Conservation (phyloP, 2,888 invertebrate species). For the Neuroscelio doddi region DNA sequence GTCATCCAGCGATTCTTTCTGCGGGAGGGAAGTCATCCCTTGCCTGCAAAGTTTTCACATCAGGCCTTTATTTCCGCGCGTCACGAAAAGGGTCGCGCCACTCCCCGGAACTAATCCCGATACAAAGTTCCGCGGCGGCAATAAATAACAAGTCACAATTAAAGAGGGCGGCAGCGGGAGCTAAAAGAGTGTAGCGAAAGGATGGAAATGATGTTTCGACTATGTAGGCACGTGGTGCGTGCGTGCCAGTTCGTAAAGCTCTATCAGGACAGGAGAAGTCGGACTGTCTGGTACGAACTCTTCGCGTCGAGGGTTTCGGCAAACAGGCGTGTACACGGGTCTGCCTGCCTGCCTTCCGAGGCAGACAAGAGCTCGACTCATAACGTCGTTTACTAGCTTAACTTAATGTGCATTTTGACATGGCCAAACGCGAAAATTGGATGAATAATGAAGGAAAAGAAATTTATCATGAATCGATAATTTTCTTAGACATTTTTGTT, state of each 20-base stretch:
- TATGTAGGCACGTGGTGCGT: conserved; percentile 21
- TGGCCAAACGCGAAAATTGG: too few species aligned
- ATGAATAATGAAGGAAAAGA: too few species aligned
- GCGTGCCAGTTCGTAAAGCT: conserved; percentile 35
- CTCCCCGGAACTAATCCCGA: conserved; percentile 35
- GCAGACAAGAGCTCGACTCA: conserved; percentile 17
- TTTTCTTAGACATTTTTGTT: too few species aligned
- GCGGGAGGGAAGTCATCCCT: too few species aligned
- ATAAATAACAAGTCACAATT: conserved; percentile 64
- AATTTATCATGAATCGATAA: too few species aligned
- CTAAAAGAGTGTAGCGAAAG: conserved; percentile 25
- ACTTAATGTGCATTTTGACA: conserved; percentile 4
- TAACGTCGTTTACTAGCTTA: conserved; percentile 24
- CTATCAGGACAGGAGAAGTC: conserved; percentile 36
- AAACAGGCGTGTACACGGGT: conserved; percentile 28
- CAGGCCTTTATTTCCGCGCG: conserved; percentile 48
- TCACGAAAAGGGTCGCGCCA: conserved; percentile 48
- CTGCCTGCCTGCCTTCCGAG: conserved; percentile 12
- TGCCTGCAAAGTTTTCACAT: conserved; percentile 34
- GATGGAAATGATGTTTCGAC: conserved; percentile 29
- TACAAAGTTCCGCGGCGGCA: conserved; percentile 51
- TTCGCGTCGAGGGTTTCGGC: conserved; percentile 11
- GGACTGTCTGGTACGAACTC: conserved; percentile 53
- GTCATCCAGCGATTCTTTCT: conserved; percentile 38
- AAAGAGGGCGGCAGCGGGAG: conserved; percentile 41